Percentiles rank a stretch among this genome's conserved stretches.
Conservation (phyloP, 2,113 vertebrate genomes). For the Grus americana region DNA sequence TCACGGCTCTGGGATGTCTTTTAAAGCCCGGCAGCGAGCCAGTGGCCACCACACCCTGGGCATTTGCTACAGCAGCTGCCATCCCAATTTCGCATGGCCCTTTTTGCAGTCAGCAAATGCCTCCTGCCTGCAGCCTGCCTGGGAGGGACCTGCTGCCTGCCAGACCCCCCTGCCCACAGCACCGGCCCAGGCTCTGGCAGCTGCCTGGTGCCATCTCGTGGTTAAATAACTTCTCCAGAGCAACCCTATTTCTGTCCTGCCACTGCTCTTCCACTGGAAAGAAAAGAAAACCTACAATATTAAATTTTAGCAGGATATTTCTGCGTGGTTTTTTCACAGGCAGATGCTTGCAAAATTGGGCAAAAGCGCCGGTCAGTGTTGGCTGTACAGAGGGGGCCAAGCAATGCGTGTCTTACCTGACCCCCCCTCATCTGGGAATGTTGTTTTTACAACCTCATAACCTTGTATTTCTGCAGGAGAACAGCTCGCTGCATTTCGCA, state of each 20-base stretch:
- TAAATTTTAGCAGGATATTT: fast-evolving
- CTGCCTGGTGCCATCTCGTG: conserved; percentile 43
- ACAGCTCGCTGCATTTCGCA: conserved; percentile 73
- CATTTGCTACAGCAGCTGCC: not conserved
- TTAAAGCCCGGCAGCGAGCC: fast-evolving
- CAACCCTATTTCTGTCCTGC: not conserved
- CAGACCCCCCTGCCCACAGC: not conserved
- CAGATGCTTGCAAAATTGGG: not conserved
- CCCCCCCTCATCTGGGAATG: fast-evolving
- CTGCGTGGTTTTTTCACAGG: not conserved
- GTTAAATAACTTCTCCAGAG: not conserved
- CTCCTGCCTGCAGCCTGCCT: not conserved
- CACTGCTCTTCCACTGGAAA: fast-evolving
- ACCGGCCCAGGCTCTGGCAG: not conserved
- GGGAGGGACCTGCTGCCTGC: not conserved
- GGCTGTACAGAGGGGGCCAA: not conserved
- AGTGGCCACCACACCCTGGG: fast-evolving
- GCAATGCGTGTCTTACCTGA: fast-evolving
- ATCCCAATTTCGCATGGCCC: fast-evolving
- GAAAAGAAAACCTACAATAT: fast-evolving
- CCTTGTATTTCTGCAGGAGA: conserved; percentile 39
- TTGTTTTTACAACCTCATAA: fast-evolving
- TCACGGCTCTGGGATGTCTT: not conserved
- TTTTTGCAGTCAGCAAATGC: not conserved
- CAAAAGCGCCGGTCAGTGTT: fast-evolving